Base-by-base conservation (phyloP, 2,797 vertebrate species). In the Sciurus vulgaris region DNA sequence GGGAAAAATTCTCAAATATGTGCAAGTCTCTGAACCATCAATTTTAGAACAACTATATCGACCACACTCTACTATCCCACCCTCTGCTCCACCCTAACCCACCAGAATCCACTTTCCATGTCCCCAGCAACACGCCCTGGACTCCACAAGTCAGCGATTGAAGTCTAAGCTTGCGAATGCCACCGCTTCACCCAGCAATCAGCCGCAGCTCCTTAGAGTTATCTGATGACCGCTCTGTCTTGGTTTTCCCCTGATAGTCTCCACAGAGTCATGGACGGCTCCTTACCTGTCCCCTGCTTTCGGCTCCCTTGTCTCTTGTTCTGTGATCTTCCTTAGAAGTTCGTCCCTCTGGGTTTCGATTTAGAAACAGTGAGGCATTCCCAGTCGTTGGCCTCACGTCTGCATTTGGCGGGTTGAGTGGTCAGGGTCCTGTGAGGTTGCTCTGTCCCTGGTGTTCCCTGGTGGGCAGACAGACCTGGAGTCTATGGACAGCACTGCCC, bases 401-500 rank as follows among this genome's bases (percentile, higher is more conserved):
- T 49, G 26, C 26, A n/a, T 76, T 18, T 26, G 81, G 67, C 83
- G 33, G 30, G 38, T 18, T 74, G 70, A 26, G 2, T 28, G 24
- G 0, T 5, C 41, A n/a, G 7, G 67, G 22, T 12, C 35, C 17
- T 7, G 5, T 78, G 10, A 13, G 81, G 41, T 88, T 30, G 44
- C 54, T 77, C n/a, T 54, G 12, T 17, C 35, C 41, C 3, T 33
- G 22, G 0, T 17, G 1, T n/a, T 30, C 73, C 41, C 82, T 28
- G 26, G 11, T 9, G 5, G 49, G 26, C 7, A 17, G n/a, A 63
- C 47, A 61, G 12, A n/a, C 41, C n/a, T 13, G 33, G 47, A 85
- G 0, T 33, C 14, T 69, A 13, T 1, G 2, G 70, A 41, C 28
- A 26, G 35, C 0, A 17, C 11, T 3, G 9, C 0, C 33, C 33